Percentiles rank a stretch among this genome's conserved stretches.
These are phyloP conservation scores for Mythimna ferrago DNA, from an alignment of 2,888 invertebrate species.

Conservation along the genomic window DNA sequence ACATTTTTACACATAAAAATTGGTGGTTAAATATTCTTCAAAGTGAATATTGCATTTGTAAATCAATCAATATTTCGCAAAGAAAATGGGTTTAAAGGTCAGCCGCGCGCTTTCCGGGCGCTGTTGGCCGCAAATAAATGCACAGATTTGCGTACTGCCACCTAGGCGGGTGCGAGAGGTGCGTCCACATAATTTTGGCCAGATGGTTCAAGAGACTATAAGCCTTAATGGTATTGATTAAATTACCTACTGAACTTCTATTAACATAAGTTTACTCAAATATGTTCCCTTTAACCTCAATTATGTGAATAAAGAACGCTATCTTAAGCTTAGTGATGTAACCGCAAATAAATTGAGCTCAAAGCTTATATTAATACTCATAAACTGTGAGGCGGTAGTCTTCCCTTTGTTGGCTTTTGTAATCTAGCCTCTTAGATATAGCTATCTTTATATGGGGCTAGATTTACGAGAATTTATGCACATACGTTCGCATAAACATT, in stretches of 20 bases:
- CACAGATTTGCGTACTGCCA: too few relatives aligned
- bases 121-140: too few relatives aligned
- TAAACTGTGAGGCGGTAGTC: conserved; percentile 34
- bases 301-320: not conserved
- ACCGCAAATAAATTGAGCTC: conserved; percentile 45
- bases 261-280: not conserved
- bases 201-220: too few relatives aligned
- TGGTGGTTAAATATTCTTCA: too few relatives aligned
- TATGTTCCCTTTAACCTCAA: not conserved
- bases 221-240: not conserved
- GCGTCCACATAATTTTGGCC: too few relatives aligned
- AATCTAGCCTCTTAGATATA: conserved; percentile 14
- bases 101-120: too few relatives aligned
- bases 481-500: conserved; percentile 10
- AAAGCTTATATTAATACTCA: conserved; percentile 43
- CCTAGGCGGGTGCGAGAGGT: too few relatives aligned
- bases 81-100: too few relatives aligned
- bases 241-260: not conserved
- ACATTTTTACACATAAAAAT: too few relatives aligned
- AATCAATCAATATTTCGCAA: too few relatives aligned
- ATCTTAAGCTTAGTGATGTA: conserved; percentile 1
- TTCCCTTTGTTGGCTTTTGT: conserved; percentile 37
- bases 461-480: conserved; percentile 8
- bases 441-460: not conserved
- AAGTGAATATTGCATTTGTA: too few relatives aligned